Percentiles rank a stretch among this genome's conserved stretches.
Evolutionary conservation across 2,113 vertebrate species (phyloP).

Genomic region (Xiphias gladius): DNA sequence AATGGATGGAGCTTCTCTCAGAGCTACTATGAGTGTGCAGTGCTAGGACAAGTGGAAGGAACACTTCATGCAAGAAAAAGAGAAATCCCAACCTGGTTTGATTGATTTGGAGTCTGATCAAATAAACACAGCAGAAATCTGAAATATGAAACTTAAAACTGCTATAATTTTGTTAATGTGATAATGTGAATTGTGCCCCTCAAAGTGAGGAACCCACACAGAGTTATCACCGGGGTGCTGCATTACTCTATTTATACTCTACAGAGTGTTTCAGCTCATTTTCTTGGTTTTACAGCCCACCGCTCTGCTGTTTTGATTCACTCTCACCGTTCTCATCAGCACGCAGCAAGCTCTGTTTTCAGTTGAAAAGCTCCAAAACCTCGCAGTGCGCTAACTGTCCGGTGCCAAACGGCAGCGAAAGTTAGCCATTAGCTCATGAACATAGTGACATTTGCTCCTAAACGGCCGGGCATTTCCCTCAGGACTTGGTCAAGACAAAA

Average conservation of each 20-base stretch:
- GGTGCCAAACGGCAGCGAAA: background rate
- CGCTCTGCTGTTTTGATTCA: background rate
- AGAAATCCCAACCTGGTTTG: background rate
- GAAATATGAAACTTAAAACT: background rate
- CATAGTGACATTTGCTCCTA: background rate
- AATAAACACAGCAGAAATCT: background rate
- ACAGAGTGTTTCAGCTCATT: background rate
- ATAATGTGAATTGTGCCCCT: background rate
- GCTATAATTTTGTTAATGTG: background rate
- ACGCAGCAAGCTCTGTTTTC: too few relatives aligned
- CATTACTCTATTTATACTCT: too few relatives aligned
- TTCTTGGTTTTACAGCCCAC: background rate
- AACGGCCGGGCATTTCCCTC: background rate
- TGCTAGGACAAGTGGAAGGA: background rate
- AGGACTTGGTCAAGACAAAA: background rate
- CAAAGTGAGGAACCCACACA: background rate
- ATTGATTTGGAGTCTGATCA: background rate
- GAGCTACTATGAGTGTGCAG: background rate
- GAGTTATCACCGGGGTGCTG: too few relatives aligned
- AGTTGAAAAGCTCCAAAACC: background rate
- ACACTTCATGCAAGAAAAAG: background rate
- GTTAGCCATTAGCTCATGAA: background rate
- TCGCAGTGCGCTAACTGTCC: background rate
- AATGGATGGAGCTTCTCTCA: background rate
- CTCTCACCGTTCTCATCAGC: too few relatives aligned